Base-by-base conservation (phyloP, 2,888 invertebrate genomes). In the Empis livida region DNA sequence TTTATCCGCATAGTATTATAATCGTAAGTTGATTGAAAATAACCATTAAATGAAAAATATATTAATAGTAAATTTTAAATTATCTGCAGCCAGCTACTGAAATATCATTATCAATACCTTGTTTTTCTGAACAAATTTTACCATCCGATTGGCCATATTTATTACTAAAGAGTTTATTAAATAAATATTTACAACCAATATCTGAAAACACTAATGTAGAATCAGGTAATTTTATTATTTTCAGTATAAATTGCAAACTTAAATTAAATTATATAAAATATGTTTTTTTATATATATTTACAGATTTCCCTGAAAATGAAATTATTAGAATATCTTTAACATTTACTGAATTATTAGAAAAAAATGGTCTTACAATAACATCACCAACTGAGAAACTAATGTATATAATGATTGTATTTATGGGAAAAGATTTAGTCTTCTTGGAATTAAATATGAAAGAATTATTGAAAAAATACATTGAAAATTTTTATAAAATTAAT, bases 61-160 rank as follows among this genome's bases (percentile, higher is more conserved):
- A 44, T 49, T 27, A 31, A 27, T 10, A 13, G 1, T 32, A 2
- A 37, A 14, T 23, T 8, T 31, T 30, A 31, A 15, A 27, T 32
- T 16, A 9, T n/a, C 39, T 45, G 3, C 44, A 68, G 68, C 51
- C 61, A 11, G 57, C 63, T 63, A 55, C 58, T 61, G 54, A 72
- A 63, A 57, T 71, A 8, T 73, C 71, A 44, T 57, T 78, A 17
- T 61, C 71, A 2, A 59, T 75, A 16, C 67, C 65, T 35, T 70
- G 69, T 55, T 79, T 78, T 72, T 71, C 72, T 52, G 76, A 79
- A 43, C 78, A 82, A 11, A 76, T 85, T 13, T 71, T 88, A 54
- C 85, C 88, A 0, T 73, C 77, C 44, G 88, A 89, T 60, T 89
- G 89, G 89, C 79, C 85, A 11, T 89, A 83, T 65, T 68, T 82